Evolutionary conservation across 2,888 invertebrate species (phyloP), one percentile per base, ranked within the genome.

Genomic region (Limenitis camilla): DNA sequence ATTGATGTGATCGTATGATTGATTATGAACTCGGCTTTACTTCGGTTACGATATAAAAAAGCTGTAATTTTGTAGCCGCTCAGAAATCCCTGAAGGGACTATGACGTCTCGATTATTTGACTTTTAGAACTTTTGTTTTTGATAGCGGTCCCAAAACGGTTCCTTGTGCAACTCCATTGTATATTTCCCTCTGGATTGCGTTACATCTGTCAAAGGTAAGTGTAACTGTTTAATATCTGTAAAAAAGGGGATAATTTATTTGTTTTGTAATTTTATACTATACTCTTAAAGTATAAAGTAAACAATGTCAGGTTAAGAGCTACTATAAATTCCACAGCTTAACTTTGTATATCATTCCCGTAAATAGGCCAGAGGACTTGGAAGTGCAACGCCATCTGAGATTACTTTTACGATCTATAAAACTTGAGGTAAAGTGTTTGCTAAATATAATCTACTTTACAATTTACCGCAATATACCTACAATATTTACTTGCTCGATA

Each of bases 331-430:
- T 46, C 19, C 36, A 38, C 30, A 40, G 32, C 36, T 58, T 39
- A 51, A 58, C 52, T 56, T 58, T 59, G 60, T 63, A 61, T 71
- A 69, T 70, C 68, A 69, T 71, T 70, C 72, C 69, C 66, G 60
- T 66, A 65, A 66, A 58, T 54, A 64, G 69, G 64, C 67, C 68
- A 67, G 71, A 61, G 58, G 65, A 19, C 19, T 19, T 19, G 19
- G 19, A 19, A 53, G 53, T 46, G 67, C 61, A 65, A 54, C 40
- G 35, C 42, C 43, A 55, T 52, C 39, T 43, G 38, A 40, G 55
- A 33, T 43, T 49, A 53, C 40, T 51, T 61, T 61, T 59, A 61
- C 49, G 61, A 55, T 53, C 49, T 44, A 55, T 62, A 59, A 19
- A 57, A 57, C 40, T 54, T 53, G 39, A 40, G 44, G n/a, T 46